Percentiles rank a stretch among this genome's conserved stretches.
phyloP scores from a whole-genome alignment of 2,888 invertebrate species.

The Eupeodes latifasciatus region DNA sequence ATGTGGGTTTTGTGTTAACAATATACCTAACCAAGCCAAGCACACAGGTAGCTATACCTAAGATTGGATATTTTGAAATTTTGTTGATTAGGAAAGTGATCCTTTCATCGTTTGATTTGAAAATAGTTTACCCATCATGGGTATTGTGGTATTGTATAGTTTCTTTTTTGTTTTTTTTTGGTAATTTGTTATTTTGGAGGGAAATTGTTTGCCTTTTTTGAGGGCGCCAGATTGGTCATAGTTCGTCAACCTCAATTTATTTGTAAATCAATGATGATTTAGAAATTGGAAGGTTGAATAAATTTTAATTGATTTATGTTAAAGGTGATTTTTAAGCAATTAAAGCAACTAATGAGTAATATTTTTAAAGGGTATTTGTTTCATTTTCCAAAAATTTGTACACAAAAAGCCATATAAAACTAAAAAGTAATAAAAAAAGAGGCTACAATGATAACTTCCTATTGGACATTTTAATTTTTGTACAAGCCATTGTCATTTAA shows the following conservation, averaged over 20 bases:
- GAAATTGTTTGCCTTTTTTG: slow-evolving; percentile 32
- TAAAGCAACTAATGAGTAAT: no score
- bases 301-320: slow-evolving; percentile 36
- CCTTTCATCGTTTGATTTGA: slow-evolving; percentile 45
- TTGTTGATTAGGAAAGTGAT: slow-evolving; percentile 55
- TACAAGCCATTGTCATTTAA: no score
- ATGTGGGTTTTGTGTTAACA: slow-evolving; percentile 23
- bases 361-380: no score
- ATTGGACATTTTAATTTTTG: no score
- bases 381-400: no score
- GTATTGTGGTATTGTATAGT: slow-evolving; percentile 23
- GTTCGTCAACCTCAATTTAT: slow-evolving; percentile 60
- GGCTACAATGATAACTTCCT: no score
- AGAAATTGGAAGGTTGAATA: slow-evolving; percentile 30
- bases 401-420: no score
- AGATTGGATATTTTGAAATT: slow-evolving; percentile 54
- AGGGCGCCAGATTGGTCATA: slow-evolving; percentile 65
- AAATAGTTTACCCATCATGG: slow-evolving; percentile 42
- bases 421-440: no score
- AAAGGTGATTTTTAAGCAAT: slow-evolving; percentile 1
- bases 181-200: slow-evolving; percentile 12
- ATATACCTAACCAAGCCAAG: neutral
- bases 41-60: slow-evolving; percentile 32
- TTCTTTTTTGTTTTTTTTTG: neutral
- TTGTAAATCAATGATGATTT: slow-evolving; percentile 15